Evolutionary conservation across 2,113 vertebrate genomes (phyloP), one percentile per base, ranked within the genome.

Genomic region (human (Homo sapiens)): DNA sequence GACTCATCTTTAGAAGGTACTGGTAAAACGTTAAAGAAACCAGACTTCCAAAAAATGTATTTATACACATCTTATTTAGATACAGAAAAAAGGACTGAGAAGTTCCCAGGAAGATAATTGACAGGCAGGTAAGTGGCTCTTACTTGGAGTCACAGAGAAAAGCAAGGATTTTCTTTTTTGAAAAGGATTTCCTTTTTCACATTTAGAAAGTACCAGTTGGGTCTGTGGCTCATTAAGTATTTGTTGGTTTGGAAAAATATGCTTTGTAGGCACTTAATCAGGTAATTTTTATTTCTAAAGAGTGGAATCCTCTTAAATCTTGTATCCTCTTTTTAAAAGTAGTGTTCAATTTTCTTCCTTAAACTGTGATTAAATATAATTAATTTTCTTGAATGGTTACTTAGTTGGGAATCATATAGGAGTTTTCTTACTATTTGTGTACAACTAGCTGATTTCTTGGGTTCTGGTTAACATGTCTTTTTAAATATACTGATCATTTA

Each of bases 191-290:
- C 22, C 20, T 84, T 96, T 94, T 88, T 80, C 27, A 85, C 23
- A 48, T 38, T 94, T 81, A 55, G 59, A 89, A 59, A 89, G 48
- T 90, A 80, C 18, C 57, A 70, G 5, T 82, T 70, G 61, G 76
- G 14, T 89, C 85, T 84, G 18, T 94, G 75, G 30, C 59, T 85
- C 38, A 92, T 50, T 32, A 68, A 85, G 23, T 94, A 23, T 90
- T 89, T 86, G 61, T 86, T 90, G 75, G 72, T 93, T 91, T 92
- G 50, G 43, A 94, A 93, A 91, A 97, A 72, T 81, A 40, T 70
- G 64, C n/a, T 82, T 86, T 87, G 48, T 90, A 86, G 22, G 76
- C 50, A 92, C 59, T 93, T 64, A 76, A 87, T 97, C 35, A 90
- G 90, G 40, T 85, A 66, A 89, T 82, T 91, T 92, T 68, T 88